Percentiles rank a stretch among this genome's conserved stretches.
These are phyloP conservation scores for Pogonocherus hispidulus DNA, from an alignment of 2,888 invertebrate genomes.

Conservation along the genomic window DNA sequence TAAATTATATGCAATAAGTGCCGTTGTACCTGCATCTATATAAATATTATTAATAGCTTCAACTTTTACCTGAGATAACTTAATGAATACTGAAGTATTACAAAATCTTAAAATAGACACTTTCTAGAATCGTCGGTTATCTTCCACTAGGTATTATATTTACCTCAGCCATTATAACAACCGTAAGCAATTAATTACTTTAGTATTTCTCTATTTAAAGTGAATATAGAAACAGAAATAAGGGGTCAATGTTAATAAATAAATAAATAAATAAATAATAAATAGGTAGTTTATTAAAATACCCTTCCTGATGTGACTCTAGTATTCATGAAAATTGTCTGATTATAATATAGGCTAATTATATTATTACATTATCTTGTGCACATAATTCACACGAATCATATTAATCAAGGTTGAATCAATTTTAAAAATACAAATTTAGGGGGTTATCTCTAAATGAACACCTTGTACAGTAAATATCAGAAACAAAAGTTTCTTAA, in stretches of 20 bases:
- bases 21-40: not conserved
- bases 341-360: no score
- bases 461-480: constrained; percentile 11
- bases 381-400: not conserved
- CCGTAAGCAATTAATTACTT: not conserved
- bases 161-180: not conserved
- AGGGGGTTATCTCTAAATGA: constrained; percentile 39
- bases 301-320: no score
- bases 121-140: constrained; percentile 47
- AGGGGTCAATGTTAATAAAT: no score
- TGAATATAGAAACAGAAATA: not conserved
- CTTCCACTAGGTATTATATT: not conserved
- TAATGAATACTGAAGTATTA: constrained; percentile 49
- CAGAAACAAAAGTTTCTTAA: not conserved
- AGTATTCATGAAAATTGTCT: no score
- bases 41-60: constrained; percentile 27
- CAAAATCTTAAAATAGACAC: constrained; percentile 49
- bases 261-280: no score
- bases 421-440: constrained; percentile 44
- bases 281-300: no score
- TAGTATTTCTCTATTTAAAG: not conserved
- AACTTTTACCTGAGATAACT: constrained; percentile 46
- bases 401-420: constrained; percentile 38
- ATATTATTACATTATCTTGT: not conserved
- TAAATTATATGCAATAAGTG: no score